These are phyloP conservation scores for Dryococelus australis DNA, from an alignment of 2,888 invertebrate species.

Conservation along the genomic window DNA sequence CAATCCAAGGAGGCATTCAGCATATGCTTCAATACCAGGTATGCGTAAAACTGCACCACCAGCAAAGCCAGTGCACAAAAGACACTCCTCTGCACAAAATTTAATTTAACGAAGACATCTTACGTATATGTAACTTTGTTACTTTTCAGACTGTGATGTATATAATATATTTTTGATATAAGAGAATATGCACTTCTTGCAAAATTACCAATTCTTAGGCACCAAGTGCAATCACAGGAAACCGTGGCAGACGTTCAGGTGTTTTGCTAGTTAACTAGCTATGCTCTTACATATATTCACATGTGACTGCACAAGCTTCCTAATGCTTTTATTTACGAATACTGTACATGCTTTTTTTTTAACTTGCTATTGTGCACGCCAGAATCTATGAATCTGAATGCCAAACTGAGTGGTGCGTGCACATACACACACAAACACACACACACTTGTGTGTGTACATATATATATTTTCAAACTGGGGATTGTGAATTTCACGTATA, in stretches of 20 bases:
- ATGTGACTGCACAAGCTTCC: not conserved
- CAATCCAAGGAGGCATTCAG: slow-evolving; percentile 59
- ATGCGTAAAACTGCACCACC: slow-evolving; percentile 39
- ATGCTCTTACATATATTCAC: not conserved
- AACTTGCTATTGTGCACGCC: not conserved
- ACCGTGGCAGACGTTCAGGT: not conserved
- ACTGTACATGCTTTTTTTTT: not conserved
- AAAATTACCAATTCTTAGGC: not conserved
- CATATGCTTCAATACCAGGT: slow-evolving; percentile 60
- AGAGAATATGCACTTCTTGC: not conserved
- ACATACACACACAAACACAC: not conserved
- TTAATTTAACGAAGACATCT: not conserved
- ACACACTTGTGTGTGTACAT: too few relatives aligned
- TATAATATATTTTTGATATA: not conserved
- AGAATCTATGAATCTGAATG: not conserved
- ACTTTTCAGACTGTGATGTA: not conserved
- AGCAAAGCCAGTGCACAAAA: slow-evolving; percentile 51
- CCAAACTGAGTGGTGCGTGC: not conserved
- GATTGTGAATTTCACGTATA: not conserved
- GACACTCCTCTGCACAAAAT: not conserved
- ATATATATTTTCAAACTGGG: not conserved
- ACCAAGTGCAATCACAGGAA: not conserved
- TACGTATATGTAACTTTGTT: not conserved
- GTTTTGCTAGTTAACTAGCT: not conserved
- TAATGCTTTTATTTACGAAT: not conserved